Evolutionary conservation across 2,888 invertebrate genomes (phyloP).

Genomic region (Drosophila kambysellisi): DNA sequence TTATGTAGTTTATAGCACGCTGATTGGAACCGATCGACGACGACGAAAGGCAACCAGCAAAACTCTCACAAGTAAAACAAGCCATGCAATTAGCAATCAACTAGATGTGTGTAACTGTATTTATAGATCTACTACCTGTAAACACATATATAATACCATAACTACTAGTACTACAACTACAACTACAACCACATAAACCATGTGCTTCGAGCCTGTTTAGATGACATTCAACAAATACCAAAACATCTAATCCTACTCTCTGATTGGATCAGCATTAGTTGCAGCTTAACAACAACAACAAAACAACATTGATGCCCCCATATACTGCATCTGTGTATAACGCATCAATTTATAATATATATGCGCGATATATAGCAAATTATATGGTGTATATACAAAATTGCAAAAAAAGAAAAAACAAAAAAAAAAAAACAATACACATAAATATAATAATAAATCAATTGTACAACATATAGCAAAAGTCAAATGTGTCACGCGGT

Average conservation of each 20-base stretch:
- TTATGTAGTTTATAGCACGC: slow-evolving; percentile 28
- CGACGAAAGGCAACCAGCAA: slow-evolving; percentile 21
- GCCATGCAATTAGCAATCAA: slow-evolving; percentile 35
- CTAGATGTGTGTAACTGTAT: slow-evolving; percentile 34
- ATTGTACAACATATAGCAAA: slow-evolving; percentile 75
- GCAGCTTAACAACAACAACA: slow-evolving; percentile 35
- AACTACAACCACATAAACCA: slow-evolving; percentile 2
- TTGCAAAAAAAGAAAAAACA: slow-evolving; percentile 19
- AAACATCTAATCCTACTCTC: slow-evolving; percentile 17
- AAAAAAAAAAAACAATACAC: slow-evolving; percentile 15
- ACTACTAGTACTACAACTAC: not conserved
- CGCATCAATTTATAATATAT: slow-evolving; percentile 49
- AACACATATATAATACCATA: slow-evolving; percentile 10
- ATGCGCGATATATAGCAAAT: slow-evolving; percentile 69
- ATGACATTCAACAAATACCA: slow-evolving; percentile 28
- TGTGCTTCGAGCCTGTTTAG: slow-evolving; percentile 39
- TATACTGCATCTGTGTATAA: slow-evolving; percentile 63
- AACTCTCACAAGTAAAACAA: slow-evolving; percentile 22
- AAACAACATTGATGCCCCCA: slow-evolving; percentile 57
- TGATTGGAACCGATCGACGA: not conserved
- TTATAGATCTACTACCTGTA: slow-evolving; percentile 26
- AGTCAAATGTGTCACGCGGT: slow-evolving; percentile 85
- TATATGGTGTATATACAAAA: slow-evolving; percentile 66
- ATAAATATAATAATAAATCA: slow-evolving; percentile 33
- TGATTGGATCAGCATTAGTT: slow-evolving; percentile 58